These are phyloP conservation scores for Helobdella robusta DNA, from an alignment of 2,888 invertebrate species.

Conservation along the genomic window DNA sequence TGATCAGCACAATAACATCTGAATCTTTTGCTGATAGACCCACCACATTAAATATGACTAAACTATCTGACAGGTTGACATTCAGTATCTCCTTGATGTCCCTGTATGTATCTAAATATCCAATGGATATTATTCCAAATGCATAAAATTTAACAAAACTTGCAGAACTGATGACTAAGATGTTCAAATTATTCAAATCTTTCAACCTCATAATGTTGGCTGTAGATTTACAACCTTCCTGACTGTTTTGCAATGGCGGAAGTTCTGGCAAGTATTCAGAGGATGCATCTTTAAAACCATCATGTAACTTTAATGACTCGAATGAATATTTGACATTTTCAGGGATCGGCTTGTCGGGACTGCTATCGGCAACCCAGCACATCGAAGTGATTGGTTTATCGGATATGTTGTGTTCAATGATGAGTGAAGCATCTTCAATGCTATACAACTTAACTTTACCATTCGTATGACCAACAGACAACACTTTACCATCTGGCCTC, in stretches of 20 bases:
- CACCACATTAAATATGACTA: no score
- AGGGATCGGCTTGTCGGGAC: conserved; percentile 26
- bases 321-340: neutral
- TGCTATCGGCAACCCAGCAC: conserved; percentile 57
- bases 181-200: conserved; percentile 56
- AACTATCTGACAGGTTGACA: neutral
- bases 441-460: conserved; percentile 66
- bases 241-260: conserved; percentile 41
- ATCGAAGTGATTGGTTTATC: conserved; percentile 61
- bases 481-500: conserved; percentile 82
- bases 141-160: conserved; percentile 64
- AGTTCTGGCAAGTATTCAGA: conserved; percentile 53
- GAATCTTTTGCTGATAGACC: no score
- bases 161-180: conserved; percentile 69
- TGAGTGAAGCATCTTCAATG: conserved; percentile 72
- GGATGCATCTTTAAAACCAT: conserved; percentile 46
- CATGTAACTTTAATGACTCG: conserved; percentile 26
- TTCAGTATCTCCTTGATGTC: conserved; percentile 45
- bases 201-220: conserved; percentile 45
- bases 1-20: neutral
- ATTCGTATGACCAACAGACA: conserved; percentile 56
- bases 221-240: conserved; percentile 33
- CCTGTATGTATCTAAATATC: no score
- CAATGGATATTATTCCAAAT: conserved; percentile 74
- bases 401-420: conserved; percentile 58